A percentile compares a stretch with the other conserved stretches of the same genome.
Evolutionary conservation across 1,140 invertebrate species (phyloP).

Genomic region (Caerostris darwini): DNA sequence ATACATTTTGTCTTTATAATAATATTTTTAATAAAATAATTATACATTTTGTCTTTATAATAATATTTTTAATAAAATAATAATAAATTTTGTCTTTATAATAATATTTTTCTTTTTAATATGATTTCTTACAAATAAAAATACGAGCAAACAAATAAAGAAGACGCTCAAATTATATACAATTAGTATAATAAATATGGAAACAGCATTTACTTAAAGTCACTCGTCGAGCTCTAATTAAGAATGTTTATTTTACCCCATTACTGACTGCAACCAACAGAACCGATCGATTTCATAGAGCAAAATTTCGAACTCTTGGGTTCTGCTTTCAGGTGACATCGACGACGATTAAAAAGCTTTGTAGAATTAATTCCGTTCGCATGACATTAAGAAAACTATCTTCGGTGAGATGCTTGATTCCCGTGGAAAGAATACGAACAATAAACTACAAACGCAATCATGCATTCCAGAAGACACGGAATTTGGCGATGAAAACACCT

Average conservation of each 20-base stretch:
- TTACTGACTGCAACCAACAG: background rate
- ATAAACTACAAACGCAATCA: background rate
- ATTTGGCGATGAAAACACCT: constrained; percentile 12
- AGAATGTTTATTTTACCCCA: background rate
- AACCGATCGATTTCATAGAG: background rate
- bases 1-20: background rate
- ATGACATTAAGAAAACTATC: background rate
- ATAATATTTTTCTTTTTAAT: background rate
- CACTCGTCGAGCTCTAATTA: background rate
- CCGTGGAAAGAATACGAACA: background rate
- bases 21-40: background rate
- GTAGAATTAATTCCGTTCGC: background rate
- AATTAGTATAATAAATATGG: background rate
- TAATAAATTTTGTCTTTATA: background rate
- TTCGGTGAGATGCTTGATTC: background rate
- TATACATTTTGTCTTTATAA: too few relatives aligned
- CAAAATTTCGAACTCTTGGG: background rate
- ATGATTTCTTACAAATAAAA: background rate
- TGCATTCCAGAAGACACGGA: background rate
- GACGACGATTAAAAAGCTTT: background rate
- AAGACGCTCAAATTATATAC: background rate
- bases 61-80: too few relatives aligned
- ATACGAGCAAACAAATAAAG: background rate
- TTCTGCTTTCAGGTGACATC: background rate
- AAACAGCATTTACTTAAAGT: background rate